These are phyloP conservation scores for Papilio helenus DNA, from an alignment of 1,140 invertebrate species.

Conservation along the genomic window DNA sequence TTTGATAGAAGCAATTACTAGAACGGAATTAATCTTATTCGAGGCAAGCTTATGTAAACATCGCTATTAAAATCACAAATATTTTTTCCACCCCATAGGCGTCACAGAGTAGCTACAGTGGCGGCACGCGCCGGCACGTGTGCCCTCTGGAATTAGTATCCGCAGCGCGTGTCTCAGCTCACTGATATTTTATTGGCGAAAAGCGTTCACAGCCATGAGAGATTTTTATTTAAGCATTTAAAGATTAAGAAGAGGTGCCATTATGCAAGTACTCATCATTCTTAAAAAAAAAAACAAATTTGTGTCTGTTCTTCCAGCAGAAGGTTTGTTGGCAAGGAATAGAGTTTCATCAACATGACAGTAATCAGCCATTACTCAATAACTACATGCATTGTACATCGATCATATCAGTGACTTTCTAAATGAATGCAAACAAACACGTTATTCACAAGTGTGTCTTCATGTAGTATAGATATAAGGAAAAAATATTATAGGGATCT, in stretches of 20 bases:
- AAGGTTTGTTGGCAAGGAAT: background rate
- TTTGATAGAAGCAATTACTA: conserved; percentile 11
- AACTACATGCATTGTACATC: background rate
- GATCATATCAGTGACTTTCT: too few relatives aligned
- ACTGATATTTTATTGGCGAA: conserved; percentile 29
- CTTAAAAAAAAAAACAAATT: too few relatives aligned
- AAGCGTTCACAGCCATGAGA: background rate
- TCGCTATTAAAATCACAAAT: conserved; percentile 72
- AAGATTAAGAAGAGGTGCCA: background rate
- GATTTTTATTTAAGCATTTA: background rate
- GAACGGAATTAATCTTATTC: conserved; percentile 8
- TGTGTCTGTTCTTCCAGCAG: too few relatives aligned
- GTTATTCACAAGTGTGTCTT: too few relatives aligned
- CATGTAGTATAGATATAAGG: too few relatives aligned
- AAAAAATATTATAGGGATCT: too few relatives aligned
- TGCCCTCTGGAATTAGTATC: conserved; percentile 54
- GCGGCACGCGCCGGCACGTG: conserved; percentile 70
- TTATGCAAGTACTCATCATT: background rate
- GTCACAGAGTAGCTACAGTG: conserved; percentile 64
- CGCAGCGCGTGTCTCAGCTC: conserved; percentile 52
- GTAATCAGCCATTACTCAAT: background rate
- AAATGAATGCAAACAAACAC: too few relatives aligned
- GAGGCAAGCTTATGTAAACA: conserved; percentile 59
- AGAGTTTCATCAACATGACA: background rate
- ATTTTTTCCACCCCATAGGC: conserved; percentile 74